Evolutionary conservation across 1,140 invertebrate species (phyloP), one percentile per base, ranked within the genome.

Genomic region (Mya arenaria): DNA sequence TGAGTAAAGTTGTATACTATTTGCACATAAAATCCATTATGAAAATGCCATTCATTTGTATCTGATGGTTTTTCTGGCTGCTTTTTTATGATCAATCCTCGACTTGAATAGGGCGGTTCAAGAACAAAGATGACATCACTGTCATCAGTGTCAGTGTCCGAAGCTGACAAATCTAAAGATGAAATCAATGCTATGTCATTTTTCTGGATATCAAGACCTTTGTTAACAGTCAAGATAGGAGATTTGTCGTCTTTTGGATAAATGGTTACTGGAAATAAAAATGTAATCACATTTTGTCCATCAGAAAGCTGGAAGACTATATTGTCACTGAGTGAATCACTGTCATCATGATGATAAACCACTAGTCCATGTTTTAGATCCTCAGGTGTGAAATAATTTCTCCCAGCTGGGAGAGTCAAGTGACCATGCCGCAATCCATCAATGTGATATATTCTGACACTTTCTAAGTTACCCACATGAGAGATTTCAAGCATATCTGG

Each of bases 131-230:
- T 82, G 62, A 93, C 92, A 30, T 69, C 66, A n/a, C 86, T 69
- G 84, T 92, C 92, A 63, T 92, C 92, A 78, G 92, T 93, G 72
- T 94, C 93, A n/a, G 91, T 86, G 82, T 94, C 93, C 4, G 91
- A 90, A 1, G 93, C 93, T 77, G 90, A 92, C 6, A 94, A 83
- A 23, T 91, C 86, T 82, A 90, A 91, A 6, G 89, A 89, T 1
- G 89, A 88, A 19, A 94, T 88, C 84, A 90, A 87, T 5, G 84
- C 84, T 62, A 91, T 75, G 34, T 91, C 86, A 41, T 89, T 86
- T 84, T 92, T 89, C 1, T 84, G 81, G 8, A 93, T 88, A 60
- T 91, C 88, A 39, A 93, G 80, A 0, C 92, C 93, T 8, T 90
- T 92, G 84, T 94, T 94, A 1, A 91, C 88, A 74, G 87, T 91